These are phyloP conservation scores for Drosophila varians DNA, from an alignment of 1,140 invertebrate genomes.

Conservation along the genomic window DNA sequence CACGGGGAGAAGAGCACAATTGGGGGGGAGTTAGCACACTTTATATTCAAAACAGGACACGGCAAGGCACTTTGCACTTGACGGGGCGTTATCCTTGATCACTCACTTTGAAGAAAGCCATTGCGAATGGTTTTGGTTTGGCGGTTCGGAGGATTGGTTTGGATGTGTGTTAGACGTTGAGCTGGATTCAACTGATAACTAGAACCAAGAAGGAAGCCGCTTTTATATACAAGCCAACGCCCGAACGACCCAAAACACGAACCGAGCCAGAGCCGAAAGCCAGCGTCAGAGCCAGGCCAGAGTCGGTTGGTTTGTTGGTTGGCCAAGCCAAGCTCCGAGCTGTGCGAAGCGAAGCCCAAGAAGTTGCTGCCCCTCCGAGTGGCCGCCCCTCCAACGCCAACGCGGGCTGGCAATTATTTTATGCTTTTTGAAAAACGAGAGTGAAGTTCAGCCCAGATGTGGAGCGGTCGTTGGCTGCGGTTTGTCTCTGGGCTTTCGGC, in stretches of 20 bases:
- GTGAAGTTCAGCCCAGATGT: constrained; percentile 72
- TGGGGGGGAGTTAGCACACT: neutral
- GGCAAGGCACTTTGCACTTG: constrained; percentile 2
- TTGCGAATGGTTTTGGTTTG: constrained; percentile 50
- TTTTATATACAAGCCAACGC: constrained; percentile 83
- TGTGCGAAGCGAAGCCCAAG: constrained; percentile 62
- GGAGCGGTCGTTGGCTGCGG: constrained; percentile 42
- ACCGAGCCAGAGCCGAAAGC: constrained; percentile 52
- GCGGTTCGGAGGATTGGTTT: constrained; percentile 19
- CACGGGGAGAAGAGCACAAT: constrained; percentile 15
- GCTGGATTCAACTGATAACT: constrained; percentile 83
- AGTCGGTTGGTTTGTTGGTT: constrained; percentile 55
- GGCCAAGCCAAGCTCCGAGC: too few species aligned
- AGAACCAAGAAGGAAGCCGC: constrained; percentile 83
- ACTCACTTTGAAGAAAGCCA: constrained; percentile 84
- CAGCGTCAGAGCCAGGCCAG: too few species aligned
- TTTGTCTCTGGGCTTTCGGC: constrained; percentile 53
- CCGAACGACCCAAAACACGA: constrained; percentile 65
- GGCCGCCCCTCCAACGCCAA: constrained; percentile 26
- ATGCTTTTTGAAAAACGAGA: constrained; percentile 72
- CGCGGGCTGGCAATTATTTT: constrained; percentile 67
- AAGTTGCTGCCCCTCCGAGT: constrained; percentile 44
- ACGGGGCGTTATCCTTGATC: constrained; percentile 15
- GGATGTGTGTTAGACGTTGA: constrained; percentile 67
- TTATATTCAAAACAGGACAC: neutral